Evolutionary conservation across 2,888 invertebrate genomes (phyloP).

Genomic region (Entomobrya multifasciata): DNA sequence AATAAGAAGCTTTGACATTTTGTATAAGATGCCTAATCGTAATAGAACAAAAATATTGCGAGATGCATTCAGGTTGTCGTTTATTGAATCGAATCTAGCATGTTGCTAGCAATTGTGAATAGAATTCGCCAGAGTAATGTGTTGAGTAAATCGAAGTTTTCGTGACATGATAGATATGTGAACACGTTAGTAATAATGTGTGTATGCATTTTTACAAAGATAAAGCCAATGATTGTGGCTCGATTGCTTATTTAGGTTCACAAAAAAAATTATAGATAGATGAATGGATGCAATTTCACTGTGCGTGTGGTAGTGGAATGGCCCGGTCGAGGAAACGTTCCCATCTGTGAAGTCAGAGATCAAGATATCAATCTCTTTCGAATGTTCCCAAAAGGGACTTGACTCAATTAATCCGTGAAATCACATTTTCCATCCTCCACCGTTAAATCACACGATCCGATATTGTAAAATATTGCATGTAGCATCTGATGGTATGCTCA

Average conservation of each 20-base stretch:
- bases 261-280: no score
- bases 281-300: neutral
- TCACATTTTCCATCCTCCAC: constrained; percentile 15
- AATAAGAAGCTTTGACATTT: no score
- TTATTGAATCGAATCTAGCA: no score
- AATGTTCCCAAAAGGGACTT: constrained; percentile 69
- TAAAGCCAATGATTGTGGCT: neutral
- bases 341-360: constrained; percentile 64
- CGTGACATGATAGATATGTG: no score
- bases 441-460: neutral
- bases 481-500: no score
- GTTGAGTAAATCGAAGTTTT: neutral
- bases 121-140: no score
- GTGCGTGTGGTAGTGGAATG: no score
- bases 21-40: no score
- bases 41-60: no score
- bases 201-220: neutral
- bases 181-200: neutral
- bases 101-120: no score
- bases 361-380: constrained; percentile 76
- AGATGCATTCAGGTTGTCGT: no score
- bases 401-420: constrained; percentile 76
- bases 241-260: no score
- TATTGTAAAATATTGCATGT: neutral
- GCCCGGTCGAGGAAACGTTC: constrained; percentile 5